These are phyloP conservation scores for Peromyscus polionotus DNA, from an alignment of 2,113 vertebrate genomes.

Conservation along the genomic window DNA sequence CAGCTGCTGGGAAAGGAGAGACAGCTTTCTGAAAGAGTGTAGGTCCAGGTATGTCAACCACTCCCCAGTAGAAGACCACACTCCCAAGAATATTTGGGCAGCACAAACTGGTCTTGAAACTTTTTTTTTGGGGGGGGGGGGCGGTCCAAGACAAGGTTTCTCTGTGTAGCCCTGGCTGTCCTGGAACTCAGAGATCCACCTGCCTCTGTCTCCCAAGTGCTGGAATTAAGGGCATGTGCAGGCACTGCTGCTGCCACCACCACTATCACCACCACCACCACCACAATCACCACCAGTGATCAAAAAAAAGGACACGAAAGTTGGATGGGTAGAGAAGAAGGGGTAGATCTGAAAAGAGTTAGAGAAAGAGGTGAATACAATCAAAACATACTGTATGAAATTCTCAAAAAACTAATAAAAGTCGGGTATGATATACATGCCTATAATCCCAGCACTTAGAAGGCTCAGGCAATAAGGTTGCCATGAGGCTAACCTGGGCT, in stretches of 20 bases:
- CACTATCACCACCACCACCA: too few relatives aligned
- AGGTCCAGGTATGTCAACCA: not conserved
- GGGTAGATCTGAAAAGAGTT: not conserved
- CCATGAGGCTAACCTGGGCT: not conserved
- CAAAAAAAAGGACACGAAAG: not conserved
- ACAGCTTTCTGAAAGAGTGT: not conserved
- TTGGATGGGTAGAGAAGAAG: not conserved
- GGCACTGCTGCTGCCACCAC: too few relatives aligned
- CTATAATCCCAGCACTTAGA: not conserved
- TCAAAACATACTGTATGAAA: not conserved
- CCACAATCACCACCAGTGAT: not conserved
- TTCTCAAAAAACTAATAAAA: conserved; percentile 5
- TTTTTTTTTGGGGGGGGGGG: too few relatives aligned
- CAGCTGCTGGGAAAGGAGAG: not conserved
- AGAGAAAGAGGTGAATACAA: not conserved
- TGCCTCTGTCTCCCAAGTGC: not conserved
- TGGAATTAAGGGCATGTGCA: not conserved
- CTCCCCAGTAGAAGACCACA: not conserved
- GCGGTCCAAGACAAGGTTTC: not conserved
- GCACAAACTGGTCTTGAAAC: not conserved
- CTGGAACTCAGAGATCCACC: not conserved
- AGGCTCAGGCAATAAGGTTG: not conserved
- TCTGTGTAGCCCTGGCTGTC: not conserved
- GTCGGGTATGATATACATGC: not conserved
- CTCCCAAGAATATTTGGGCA: not conserved